A percentile compares a stretch with the other conserved stretches of the same genome.
phyloP scores from a whole-genome alignment of 2,888 invertebrate species.

The Watsonalla binaria region DNA sequence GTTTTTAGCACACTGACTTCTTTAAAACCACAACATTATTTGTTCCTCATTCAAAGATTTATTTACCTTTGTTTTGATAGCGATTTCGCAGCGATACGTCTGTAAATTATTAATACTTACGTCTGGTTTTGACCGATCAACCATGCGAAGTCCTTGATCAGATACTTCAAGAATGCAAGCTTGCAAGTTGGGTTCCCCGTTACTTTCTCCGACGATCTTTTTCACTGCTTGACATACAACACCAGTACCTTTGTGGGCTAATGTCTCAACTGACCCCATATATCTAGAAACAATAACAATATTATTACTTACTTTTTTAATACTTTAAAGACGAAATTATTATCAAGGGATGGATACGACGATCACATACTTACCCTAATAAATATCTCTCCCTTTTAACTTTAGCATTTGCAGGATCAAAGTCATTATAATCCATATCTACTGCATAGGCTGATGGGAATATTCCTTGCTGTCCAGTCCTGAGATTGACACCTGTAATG shows the following conservation, averaged over 20 bases:
- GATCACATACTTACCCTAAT: slow-evolving; percentile 77
- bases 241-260: slow-evolving; percentile 97
- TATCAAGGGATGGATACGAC: neutral
- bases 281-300: slow-evolving; percentile 69
- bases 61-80: too few relatives aligned
- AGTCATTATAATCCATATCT: slow-evolving; percentile 97
- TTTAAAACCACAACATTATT: too few relatives aligned
- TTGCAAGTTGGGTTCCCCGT: slow-evolving; percentile 84
- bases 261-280: slow-evolving; percentile 97
- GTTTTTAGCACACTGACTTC: too few relatives aligned
- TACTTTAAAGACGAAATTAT: neutral
- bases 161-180: slow-evolving; percentile 95
- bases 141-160: slow-evolving; percentile 97
- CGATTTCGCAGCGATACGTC: too few relatives aligned
- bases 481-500: slow-evolving; percentile 90
- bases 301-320: neutral
- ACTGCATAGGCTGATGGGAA: slow-evolving; percentile 98
- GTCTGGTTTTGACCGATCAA: slow-evolving; percentile 89
- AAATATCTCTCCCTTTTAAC: slow-evolving; percentile 92
- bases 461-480: slow-evolving; percentile 95
- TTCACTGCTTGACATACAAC: slow-evolving; percentile 95
- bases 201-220: slow-evolving; percentile 86
- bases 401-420: slow-evolving; percentile 91
- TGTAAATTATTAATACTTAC: slow-evolving; percentile 59
- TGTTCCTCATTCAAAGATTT: too few relatives aligned